Evolutionary conservation across 2,113 vertebrate species (phyloP).

Genomic region (Chrysochloris asiatica): DNA sequence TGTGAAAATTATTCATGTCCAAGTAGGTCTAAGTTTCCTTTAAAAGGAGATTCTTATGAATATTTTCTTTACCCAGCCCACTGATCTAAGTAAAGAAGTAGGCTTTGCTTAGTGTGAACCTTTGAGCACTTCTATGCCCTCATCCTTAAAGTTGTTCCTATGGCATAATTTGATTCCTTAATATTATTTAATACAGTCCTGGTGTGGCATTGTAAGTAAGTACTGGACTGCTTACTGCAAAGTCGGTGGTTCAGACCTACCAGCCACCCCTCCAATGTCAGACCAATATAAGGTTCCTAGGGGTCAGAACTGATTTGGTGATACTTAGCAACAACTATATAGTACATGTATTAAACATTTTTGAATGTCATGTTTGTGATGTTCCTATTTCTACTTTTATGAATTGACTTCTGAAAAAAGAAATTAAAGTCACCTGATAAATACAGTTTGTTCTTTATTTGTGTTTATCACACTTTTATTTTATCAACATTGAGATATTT

Average conservation of each 20-base stretch:
- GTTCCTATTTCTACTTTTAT: slow-evolving; percentile 38
- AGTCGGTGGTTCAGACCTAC: too few species aligned
- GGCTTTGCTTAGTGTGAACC: slow-evolving; percentile 19
- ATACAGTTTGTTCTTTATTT: slow-evolving; percentile 38
- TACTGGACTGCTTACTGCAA: too few species aligned
- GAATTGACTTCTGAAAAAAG: slow-evolving; percentile 40
- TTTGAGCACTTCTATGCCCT: slow-evolving; percentile 21
- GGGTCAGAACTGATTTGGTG: too few species aligned
- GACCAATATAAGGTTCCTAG: too few species aligned
- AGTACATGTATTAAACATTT: neutral
- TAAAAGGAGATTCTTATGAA: slow-evolving; percentile 60
- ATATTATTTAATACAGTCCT: too few species aligned
- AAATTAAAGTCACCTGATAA: neutral
- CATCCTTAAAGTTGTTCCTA: slow-evolving; percentile 36
- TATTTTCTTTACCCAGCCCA: neutral
- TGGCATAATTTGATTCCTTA: slow-evolving; percentile 25
- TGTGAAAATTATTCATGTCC: slow-evolving; percentile 64
- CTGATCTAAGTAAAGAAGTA: slow-evolving; percentile 14
- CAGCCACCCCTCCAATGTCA: too few species aligned
- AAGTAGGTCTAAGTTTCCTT: slow-evolving; percentile 65
- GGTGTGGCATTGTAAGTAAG: too few species aligned
- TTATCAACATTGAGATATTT: slow-evolving; percentile 27
- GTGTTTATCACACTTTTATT: slow-evolving; percentile 35
- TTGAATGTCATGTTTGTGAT: slow-evolving; percentile 10
- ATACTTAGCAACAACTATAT: too few species aligned